phyloP scores from a whole-genome alignment of 2,888 invertebrate genomes.

The Volucella inflata region DNA sequence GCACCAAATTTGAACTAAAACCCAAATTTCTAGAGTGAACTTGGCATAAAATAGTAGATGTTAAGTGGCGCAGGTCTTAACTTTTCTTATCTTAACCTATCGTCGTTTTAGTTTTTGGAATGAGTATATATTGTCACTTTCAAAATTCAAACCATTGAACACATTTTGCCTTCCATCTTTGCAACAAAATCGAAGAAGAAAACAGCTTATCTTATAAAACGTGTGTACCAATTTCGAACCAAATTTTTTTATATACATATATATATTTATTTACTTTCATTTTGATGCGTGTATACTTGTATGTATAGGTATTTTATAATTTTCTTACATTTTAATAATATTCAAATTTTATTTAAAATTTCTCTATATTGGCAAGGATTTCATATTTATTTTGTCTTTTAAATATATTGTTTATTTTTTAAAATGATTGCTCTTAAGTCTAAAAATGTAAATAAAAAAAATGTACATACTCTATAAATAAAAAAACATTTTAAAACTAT shows the following conservation, averaged over 20 bases:
- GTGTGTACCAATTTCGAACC: no score
- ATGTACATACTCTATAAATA: background rate
- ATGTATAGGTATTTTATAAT: constrained; percentile 23
- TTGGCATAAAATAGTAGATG: no score
- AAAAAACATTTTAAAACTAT: constrained; percentile 1
- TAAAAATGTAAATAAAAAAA: constrained; percentile 1
- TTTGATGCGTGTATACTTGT: constrained; percentile 2
- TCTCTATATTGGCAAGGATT: constrained; percentile 73
- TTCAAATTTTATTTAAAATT: constrained; percentile 38
- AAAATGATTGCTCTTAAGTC: constrained; percentile 24
- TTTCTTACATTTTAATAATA: constrained; percentile 20
- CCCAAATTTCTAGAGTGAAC: no score
- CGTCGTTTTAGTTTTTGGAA: no score
- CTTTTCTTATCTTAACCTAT: no score
- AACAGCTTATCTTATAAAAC: background rate
- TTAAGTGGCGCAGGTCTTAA: no score
- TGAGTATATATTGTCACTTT: background rate
- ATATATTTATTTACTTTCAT: background rate
- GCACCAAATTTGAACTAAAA: no score
- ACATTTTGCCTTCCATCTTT: background rate
- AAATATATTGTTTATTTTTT: constrained; percentile 13
- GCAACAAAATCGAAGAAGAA: background rate
- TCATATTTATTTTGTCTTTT: constrained; percentile 38
- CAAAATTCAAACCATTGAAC: constrained; percentile 3
- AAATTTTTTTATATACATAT: constrained; percentile 30